Evolutionary conservation across 2,113 vertebrate species (phyloP).

Genomic region (Laterallus jamaicensis): DNA sequence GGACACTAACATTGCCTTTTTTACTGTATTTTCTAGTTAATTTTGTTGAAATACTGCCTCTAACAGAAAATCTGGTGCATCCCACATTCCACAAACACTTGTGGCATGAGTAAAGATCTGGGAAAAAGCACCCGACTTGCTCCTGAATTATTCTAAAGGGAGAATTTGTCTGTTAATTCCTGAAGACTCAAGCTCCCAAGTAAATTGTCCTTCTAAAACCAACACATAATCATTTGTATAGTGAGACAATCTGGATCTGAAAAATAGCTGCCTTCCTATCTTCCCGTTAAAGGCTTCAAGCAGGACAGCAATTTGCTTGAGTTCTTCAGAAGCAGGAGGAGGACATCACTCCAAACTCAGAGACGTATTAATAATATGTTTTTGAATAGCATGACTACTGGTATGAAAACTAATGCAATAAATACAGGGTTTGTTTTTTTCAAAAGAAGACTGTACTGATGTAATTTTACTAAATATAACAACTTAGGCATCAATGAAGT

Average conservation of each 20-base stretch:
- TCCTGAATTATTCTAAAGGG: background rate
- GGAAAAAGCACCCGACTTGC: background rate
- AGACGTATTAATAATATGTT: background rate
- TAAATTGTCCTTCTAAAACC: background rate
- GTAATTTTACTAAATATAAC: background rate
- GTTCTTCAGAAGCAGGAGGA: background rate
- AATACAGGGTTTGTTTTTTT: background rate
- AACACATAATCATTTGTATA: background rate
- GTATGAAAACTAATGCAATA: background rate
- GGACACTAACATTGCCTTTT: background rate
- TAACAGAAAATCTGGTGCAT: background rate
- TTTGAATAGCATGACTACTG: background rate
- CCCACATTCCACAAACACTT: background rate
- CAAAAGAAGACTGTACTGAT: background rate
- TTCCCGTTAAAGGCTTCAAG: background rate
- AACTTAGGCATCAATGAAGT: background rate
- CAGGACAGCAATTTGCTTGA: background rate
- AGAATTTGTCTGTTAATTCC: background rate
- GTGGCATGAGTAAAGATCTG: background rate
- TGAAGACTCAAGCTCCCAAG: rapidly evolving
- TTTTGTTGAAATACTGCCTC: background rate
- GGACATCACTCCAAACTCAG: background rate
- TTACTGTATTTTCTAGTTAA: background rate
- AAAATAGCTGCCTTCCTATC: background rate
- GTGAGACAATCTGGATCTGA: background rate